Evolutionary conservation across 1,140 invertebrate species (phyloP).

Genomic region (Apocrypta bakeri): DNA sequence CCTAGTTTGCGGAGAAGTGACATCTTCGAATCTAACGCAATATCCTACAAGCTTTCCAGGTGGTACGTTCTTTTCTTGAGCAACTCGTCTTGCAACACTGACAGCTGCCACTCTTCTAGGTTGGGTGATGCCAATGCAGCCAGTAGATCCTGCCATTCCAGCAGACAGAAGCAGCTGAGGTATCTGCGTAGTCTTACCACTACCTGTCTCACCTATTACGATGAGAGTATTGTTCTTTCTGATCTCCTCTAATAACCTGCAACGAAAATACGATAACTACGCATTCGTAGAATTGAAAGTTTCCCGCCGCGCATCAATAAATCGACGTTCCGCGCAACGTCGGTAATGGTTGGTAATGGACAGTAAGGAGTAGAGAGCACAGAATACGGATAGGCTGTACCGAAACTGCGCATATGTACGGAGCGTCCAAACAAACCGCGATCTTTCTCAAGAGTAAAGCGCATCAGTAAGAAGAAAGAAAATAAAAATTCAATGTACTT

Average conservation of each 20-base stretch:
- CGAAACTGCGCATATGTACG: neutral
- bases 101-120: conserved; percentile 95
- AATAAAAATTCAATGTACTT: conserved; percentile 56
- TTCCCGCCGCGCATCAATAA: no score
- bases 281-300: no score
- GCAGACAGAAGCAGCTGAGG: conserved; percentile 79
- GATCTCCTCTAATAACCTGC: conserved; percentile 76
- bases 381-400: neutral
- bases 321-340: no score
- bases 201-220: conserved; percentile 91
- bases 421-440: no score
- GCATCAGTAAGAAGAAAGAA: neutral
- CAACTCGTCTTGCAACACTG: conserved; percentile 90
- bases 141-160: conserved; percentile 77
- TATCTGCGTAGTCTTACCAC: conserved; percentile 94
- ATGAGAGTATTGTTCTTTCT: conserved; percentile 79
- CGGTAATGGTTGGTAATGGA: neutral
- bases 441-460: neutral
- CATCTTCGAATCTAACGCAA: conserved; percentile 94
- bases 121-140: conserved; percentile 87
- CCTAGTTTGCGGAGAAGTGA: conserved; percentile 83
- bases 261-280: conserved; percentile 43
- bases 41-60: conserved; percentile 91
- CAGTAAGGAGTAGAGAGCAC: no score
- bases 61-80: conserved; percentile 80